Base-by-base conservation (phyloP, 2,797 vertebrate species). In the Enteromius trimaculatus region DNA sequence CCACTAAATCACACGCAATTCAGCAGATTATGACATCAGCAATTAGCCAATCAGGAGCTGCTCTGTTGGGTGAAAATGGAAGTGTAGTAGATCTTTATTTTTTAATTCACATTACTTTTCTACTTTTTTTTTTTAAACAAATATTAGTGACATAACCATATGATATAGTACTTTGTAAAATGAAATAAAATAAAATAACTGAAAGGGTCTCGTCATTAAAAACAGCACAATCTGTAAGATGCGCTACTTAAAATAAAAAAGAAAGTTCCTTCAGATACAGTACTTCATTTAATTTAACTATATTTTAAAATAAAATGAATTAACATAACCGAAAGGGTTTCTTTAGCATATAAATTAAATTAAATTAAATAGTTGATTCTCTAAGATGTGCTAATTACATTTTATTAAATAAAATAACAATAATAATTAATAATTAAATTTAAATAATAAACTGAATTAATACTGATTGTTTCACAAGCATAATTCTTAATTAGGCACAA, bases 1-100 rank as follows among this genome's bases (percentile, higher is more conserved):
- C 88, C 83, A 65, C 62, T 71, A 85, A 90, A 93, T 90, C 89
- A 88, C 78, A 87, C 71, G 39, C 89, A 89, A 91, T 90, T 92
- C 88, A 84, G 86, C 79, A 85, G 88, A 91, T 93, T 91, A 92
- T 76, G 69, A 89, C 90, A 82, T 87, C 68, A 84, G 58, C 88
- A 90, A 89, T 90, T 88, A 90, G 82, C 85, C 83, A 69, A 77
- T 86, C 87, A 79, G 47, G 9, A 55, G 82, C 69, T 75, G 66
- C 72, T 78, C 68, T 26, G 81, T 85, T 80, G 31, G 29, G 16
- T n/a, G 9, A 21, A 44, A 77, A 44, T 42, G 49, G 14, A 69
- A 21, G 78, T 39, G 34, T 23, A 29, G n/a, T 13, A 42, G 8
- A n/a, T 37, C 23, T 65, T n/a, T 47, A 66, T 55, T 75, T 55